Evolutionary conservation across 1,140 invertebrate genomes (phyloP).

Genomic region (Ladona fulva): DNA sequence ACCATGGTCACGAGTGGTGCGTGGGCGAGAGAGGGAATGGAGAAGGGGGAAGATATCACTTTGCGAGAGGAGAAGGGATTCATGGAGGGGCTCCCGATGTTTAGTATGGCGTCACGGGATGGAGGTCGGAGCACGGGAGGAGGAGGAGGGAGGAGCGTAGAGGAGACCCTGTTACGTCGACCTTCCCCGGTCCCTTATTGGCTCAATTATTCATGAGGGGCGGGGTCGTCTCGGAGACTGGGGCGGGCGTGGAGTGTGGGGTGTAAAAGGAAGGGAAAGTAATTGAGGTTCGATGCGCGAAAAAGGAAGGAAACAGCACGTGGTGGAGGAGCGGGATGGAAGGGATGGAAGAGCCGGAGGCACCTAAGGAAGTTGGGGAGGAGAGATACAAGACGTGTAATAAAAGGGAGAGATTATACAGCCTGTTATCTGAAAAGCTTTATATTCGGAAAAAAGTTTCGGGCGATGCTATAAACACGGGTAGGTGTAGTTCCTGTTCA

Average conservation of each 20-base stretch:
- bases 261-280: not conserved
- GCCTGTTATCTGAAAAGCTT: too few species aligned
- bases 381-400: not conserved
- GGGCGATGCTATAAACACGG: too few species aligned
- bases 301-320: not conserved
- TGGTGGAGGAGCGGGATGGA: not conserved
- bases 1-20: not conserved
- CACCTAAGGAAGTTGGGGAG: not conserved
- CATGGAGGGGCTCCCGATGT: not conserved
- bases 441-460: too few species aligned
- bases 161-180: not conserved
- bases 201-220: conserved; percentile 2
- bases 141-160: not conserved
- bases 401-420: too few species aligned
- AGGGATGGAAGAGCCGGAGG: not conserved
- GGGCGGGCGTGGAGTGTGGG: not conserved
- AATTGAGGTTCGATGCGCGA: not conserved
- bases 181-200: not conserved
- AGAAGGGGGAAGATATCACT: not conserved
- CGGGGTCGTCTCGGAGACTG: not conserved
- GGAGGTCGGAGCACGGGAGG: not conserved
- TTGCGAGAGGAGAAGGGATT: not conserved
- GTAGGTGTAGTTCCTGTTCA: too few species aligned
- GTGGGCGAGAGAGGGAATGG: not conserved
- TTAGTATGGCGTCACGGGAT: not conserved